Base-by-base conservation (phyloP, 2,888 invertebrate species). In the Lasioglossum villosulum region DNA sequence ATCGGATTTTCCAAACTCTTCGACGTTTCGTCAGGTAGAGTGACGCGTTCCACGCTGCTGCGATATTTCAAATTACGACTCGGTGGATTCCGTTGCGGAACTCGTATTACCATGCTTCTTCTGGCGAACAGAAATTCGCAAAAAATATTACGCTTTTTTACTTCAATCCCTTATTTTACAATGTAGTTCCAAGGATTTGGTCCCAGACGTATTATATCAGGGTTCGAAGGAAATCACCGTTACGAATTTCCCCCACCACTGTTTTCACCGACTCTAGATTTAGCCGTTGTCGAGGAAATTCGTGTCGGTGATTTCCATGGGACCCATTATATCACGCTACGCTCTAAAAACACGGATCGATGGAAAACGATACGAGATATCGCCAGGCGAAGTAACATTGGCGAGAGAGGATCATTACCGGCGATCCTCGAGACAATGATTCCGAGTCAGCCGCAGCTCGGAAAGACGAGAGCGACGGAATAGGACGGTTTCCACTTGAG, bases 1-100 rank as follows among this genome's bases (percentile, higher is more conserved):
- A 66, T 72, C 39, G 39, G 30, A 59, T 48, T 70, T 42, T 66
- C 37, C 1, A 23, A 59, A 48, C 48, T 45, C 48, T 80, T 63
- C 45, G 48, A 34, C 74, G 68, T 27, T 16, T 10, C 34, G 66
- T 34, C 34, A 19, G 48, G 48, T n/a, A 34, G 30, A 45, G 37
- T 10, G 66, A 66, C 8, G 10, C 66, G 66, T 34, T 30, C 19
- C 34, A 8, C 34, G 66, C 19, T 30, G 2, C 30, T 1, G 34
- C 34, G 34, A 66, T 66, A 37, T 66, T 66, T 19, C 34, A 23
- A 10, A 23, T 66, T 10, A 34, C 1, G 10, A 66, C 34, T 66
- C 66, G 66, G 10, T 34, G 34, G 8, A 37, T 66, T 19, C 30
- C 34, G 10, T 66, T 19, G 10, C 10, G 63, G 16, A 66, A 34